phyloP scores from a whole-genome alignment of 1,140 invertebrate species.

The Chelonus insularis region DNA sequence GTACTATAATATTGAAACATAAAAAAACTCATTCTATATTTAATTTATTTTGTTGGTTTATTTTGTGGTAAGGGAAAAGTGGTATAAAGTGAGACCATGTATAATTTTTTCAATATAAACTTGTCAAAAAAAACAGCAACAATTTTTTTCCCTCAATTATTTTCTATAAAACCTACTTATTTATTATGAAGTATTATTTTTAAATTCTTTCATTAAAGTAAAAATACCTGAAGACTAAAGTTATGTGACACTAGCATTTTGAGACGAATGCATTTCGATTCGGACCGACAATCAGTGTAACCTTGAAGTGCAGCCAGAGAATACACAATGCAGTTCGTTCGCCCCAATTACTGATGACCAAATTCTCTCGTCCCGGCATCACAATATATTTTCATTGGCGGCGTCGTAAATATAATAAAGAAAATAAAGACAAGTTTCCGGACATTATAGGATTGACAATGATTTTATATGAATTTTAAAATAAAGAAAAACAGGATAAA shows the following conservation, averaged over 20 bases:
- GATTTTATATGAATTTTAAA: too few species aligned
- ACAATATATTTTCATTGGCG: slow-evolving; percentile 5
- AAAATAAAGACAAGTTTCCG: too few species aligned
- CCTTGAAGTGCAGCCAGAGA: slow-evolving; percentile 23
- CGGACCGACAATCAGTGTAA: slow-evolving; percentile 20
- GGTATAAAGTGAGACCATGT: too few species aligned
- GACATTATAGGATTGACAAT: too few species aligned
- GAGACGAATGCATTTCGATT: slow-evolving; percentile 26
- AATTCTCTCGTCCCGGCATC: background rate
- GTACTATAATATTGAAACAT: background rate
- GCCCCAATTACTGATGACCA: slow-evolving; percentile 21
- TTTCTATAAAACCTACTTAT: too few species aligned
- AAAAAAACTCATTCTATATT: background rate
- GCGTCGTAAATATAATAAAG: background rate
- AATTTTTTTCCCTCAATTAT: too few species aligned
- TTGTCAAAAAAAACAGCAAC: too few species aligned
- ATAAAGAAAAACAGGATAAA: too few species aligned
- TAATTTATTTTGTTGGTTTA: background rate
- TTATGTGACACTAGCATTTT: slow-evolving; percentile 18
- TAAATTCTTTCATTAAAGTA: too few species aligned
- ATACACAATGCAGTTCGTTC: slow-evolving; percentile 28
- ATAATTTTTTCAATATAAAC: too few species aligned
- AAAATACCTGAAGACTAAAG: background rate
- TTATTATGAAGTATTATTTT: too few species aligned
- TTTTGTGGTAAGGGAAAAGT: too few species aligned